Base-by-base conservation (phyloP, 2,888 invertebrate genomes). In the Xylocampa areola region DNA sequence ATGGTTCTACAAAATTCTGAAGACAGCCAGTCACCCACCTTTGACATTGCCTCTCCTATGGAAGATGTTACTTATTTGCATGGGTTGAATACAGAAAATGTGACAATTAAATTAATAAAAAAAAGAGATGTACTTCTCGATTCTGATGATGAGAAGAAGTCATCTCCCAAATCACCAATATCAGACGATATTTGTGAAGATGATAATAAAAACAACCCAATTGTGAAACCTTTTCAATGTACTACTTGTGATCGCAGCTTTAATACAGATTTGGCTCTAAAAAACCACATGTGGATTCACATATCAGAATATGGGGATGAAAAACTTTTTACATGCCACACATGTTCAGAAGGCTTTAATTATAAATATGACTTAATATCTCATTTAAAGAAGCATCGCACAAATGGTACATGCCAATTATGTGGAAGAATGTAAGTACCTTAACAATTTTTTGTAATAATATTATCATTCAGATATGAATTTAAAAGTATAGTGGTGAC, bases 401-500 rank as follows among this genome's bases (percentile, higher is more conserved):
- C 94, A 57, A 95, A 94, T 80, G 95, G 95, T 64, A 94, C 95
- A 81, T 96, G 96, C 77, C 94, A 95, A 78, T 92, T 95, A 69
- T 96, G 96, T 86, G 95, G 96, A 61, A 90, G 96, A 91, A 93
- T 95, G 96, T 96, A 87, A 95, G 95, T 94, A 39, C 21, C 21
- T 21, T 21, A 21, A 2, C 21, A 7, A 25, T 25, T 25, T 8
- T 25, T 4, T 25, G 7, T 21, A 2, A 21, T 6, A 21, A 21
- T 25, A 8, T 25, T 8, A 25, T 0, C 4, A 25, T 25, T 21
- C 21, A 4, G 21, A 21, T 21, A n/a, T n/a, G n/a, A n/a, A n/a
- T n/a, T n/a, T n/a, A n/a, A n/a, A n/a, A n/a, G n/a, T n/a, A n/a
- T n/a, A n/a, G n/a, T n/a, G n/a, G n/a, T n/a, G n/a, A n/a, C n/a